phyloP scores from a whole-genome alignment of 2,113 vertebrate genomes.

The Trachemys scripta region DNA sequence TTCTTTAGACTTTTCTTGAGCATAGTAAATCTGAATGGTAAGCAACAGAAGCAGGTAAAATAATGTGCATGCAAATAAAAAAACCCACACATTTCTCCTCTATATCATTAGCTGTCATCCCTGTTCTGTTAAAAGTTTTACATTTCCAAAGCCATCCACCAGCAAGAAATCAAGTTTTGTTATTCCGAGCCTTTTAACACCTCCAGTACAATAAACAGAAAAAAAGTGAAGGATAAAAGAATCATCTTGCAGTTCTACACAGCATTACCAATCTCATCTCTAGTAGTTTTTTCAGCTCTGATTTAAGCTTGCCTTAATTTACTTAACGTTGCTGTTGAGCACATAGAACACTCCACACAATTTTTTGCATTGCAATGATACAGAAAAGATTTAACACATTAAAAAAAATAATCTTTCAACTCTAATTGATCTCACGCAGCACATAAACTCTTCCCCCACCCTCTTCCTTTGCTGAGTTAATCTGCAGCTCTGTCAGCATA shows the following conservation, averaged over 20 bases:
- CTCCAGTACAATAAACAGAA: neutral
- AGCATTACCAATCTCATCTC: neutral
- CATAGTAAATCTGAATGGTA: neutral
- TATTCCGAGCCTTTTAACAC: slow-evolving; percentile 14
- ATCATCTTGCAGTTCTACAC: neutral
- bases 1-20: slow-evolving; percentile 21
- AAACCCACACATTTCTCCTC: accelerated
- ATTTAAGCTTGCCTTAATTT: slow-evolving; percentile 29
- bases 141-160: slow-evolving; percentile 37
- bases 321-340: slow-evolving; percentile 29
- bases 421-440: neutral
- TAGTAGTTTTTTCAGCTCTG: neutral
- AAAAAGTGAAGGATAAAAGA: neutral
- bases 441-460: neutral
- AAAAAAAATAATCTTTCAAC: slow-evolving; percentile 3
- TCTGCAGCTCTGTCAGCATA: neutral
- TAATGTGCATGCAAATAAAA: neutral
- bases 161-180: neutral
- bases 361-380: slow-evolving; percentile 14
- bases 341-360: neutral
- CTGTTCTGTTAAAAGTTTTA: slow-evolving; percentile 30
- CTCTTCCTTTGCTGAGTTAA: slow-evolving; percentile 3
- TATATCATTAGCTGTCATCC: neutral
- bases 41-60: neutral
- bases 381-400: neutral